Evolutionary conservation across 2,797 vertebrate species (phyloP).

Genomic region (Sebastes vulpes): DNA sequence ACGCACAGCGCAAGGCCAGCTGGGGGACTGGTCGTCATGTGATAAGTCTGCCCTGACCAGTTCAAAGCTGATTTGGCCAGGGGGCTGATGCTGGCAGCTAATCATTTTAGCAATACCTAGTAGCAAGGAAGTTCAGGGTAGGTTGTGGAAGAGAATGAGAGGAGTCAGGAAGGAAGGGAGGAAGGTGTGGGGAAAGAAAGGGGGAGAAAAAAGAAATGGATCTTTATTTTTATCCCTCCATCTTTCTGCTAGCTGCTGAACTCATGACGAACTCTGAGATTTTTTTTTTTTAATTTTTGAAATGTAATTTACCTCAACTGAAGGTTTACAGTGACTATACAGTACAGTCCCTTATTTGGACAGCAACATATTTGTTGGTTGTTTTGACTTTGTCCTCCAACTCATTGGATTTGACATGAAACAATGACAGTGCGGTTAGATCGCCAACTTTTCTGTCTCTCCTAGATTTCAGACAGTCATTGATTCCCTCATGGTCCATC

Average conservation of each 20-base stretch:
- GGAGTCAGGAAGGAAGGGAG: slow-evolving; percentile 10
- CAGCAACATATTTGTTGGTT: background rate
- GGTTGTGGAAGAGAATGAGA: slow-evolving; percentile 29
- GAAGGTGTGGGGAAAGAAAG: background rate
- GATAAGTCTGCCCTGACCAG: slow-evolving; percentile 85
- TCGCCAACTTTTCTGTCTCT: background rate
- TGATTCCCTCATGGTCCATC: background rate
- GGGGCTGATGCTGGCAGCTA: slow-evolving; percentile 83
- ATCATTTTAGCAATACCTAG: slow-evolving; percentile 86
- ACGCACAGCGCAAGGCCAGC: slow-evolving; percentile 59
- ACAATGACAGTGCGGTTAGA: background rate
- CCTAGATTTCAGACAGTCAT: background rate
- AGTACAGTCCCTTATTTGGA: slow-evolving; percentile 7
- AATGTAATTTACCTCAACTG: slow-evolving; percentile 1
- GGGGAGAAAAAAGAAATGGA: slow-evolving; percentile 3
- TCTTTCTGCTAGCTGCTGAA: slow-evolving; percentile 65
- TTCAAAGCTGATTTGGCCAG: slow-evolving; percentile 85
- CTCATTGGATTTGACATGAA: slow-evolving; percentile 7
- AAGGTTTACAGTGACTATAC: slow-evolving; percentile 28
- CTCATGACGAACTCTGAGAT: slow-evolving; percentile 64
- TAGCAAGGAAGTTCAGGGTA: slow-evolving; percentile 62
- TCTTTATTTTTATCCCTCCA: slow-evolving; percentile 38
- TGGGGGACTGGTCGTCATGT: slow-evolving; percentile 81
- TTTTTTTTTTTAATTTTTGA: slow-evolving; percentile 41
- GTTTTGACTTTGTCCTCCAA: slow-evolving; percentile 7